Conservation (phyloP, 2,797 vertebrate genomes). For the Etheostoma nigrum region DNA sequence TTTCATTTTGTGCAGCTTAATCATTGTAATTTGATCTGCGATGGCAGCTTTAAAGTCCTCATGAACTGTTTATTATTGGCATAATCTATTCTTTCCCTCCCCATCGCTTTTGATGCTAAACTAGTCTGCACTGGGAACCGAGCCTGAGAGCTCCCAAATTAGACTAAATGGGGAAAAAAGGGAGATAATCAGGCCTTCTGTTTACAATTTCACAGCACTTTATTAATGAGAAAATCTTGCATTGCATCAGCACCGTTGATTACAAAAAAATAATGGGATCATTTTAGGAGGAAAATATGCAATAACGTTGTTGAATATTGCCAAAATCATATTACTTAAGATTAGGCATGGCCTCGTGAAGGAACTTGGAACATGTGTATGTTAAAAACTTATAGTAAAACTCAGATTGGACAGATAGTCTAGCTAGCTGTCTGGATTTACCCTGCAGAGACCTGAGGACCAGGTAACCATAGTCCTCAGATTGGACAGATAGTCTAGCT, state of each 20-base stretch:
- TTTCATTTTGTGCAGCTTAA: not conserved
- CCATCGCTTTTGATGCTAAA: slow-evolving; percentile 48
- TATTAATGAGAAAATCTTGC: slow-evolving; percentile 46
- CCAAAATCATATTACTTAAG: no score
- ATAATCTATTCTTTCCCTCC: slow-evolving; percentile 47
- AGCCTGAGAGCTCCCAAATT: slow-evolving; percentile 51
- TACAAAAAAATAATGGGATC: slow-evolving; percentile 30
- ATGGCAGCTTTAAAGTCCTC: slow-evolving; percentile 30
- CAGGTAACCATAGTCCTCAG: no score
- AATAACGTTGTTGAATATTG: no score
- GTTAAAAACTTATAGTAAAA: no score
- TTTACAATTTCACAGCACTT: slow-evolving; percentile 59
- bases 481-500: no score
- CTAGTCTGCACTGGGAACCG: slow-evolving; percentile 42
- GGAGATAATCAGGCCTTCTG: slow-evolving; percentile 50
- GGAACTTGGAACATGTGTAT: no score
- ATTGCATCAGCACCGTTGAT: slow-evolving; percentile 22
- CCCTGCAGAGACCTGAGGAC: no score
- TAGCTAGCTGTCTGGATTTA: no score
- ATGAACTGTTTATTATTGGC: slow-evolving; percentile 42
- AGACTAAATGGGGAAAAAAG: slow-evolving; percentile 41
- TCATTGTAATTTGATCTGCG: slow-evolving; percentile 17
- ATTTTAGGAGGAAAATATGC: slow-evolving; percentile 1
- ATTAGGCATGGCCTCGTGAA: no score
- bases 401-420: no score